These are phyloP conservation scores for Setipinna tenuifilis DNA, from an alignment of 2,797 vertebrate species.

Conservation along the genomic window DNA sequence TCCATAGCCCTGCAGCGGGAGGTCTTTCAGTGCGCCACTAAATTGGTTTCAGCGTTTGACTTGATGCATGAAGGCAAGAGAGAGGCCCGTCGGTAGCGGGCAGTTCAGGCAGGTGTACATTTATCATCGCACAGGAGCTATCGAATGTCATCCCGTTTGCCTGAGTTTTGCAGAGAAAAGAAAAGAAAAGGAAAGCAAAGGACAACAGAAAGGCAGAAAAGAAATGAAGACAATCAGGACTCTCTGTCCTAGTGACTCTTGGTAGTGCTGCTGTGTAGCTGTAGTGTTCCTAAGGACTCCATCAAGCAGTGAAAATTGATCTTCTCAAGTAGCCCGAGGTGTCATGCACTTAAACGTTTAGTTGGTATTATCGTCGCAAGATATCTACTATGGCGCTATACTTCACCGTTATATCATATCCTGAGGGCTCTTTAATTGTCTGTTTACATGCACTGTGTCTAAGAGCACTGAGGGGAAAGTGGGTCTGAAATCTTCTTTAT, in stretches of 20 bases:
- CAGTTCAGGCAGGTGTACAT: neutral
- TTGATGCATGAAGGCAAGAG: neutral
- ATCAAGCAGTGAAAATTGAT: conserved; percentile 4
- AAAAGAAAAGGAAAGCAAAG: neutral
- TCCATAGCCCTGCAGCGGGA: neutral
- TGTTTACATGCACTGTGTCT: neutral
- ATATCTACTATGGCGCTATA: neutral
- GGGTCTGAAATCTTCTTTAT: neutral
- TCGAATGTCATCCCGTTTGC: conserved; percentile 2
- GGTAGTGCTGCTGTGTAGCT: neutral
- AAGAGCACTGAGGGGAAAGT: neutral
- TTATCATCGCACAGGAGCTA: neutral
- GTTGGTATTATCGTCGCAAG: neutral
- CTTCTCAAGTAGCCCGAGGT: neutral
- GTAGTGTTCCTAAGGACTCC: neutral
- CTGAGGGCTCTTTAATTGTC: neutral
- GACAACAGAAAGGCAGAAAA: neutral
- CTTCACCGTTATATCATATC: neutral
- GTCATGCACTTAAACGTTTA: neutral
- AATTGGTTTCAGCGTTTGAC: neutral
- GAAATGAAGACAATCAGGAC: neutral
- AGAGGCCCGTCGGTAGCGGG: neutral
- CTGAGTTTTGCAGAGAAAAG: neutral
- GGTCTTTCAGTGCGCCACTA: neutral
- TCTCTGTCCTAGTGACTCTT: neutral